A percentile compares a stretch with the other conserved stretches of the same genome.
phyloP scores from a whole-genome alignment of 2,797 vertebrate species.

The Phyllotis vaccarum region DNA sequence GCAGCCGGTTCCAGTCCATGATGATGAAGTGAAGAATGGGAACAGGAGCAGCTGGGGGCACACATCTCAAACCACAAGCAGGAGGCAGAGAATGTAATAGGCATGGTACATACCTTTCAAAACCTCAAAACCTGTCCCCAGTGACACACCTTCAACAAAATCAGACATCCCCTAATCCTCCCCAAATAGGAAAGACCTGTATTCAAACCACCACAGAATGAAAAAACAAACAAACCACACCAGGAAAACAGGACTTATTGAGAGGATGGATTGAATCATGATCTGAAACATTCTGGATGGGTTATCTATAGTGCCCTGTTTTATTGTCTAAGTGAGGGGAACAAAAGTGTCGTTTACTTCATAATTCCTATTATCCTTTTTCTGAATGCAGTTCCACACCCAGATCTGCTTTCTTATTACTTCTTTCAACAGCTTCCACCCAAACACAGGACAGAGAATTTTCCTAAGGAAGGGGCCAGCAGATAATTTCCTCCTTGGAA shows the following conservation, averaged over 20 bases:
- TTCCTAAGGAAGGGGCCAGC: not conserved
- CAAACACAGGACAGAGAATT: not conserved
- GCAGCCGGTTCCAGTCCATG: not conserved
- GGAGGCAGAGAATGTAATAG: not conserved
- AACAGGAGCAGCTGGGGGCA: not conserved
- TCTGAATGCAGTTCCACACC: not conserved
- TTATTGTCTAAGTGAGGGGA: not conserved
- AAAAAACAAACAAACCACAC: no score
- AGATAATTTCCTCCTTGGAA: not conserved
- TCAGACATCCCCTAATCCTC: not conserved
- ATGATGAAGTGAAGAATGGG: no score
- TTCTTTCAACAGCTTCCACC: not conserved
- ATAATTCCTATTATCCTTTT: not conserved
- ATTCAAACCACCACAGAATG: not conserved
- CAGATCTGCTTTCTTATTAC: not conserved
- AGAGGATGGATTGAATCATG: not conserved
- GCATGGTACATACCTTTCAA: not conserved
- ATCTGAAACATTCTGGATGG: not conserved
- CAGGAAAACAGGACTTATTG: not conserved
- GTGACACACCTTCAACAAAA: not conserved
- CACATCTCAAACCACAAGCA: not conserved
- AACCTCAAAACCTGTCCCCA: not conserved
- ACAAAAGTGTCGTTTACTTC: not conserved
- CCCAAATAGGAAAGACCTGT: not conserved
- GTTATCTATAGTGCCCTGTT: not conserved